Percentiles rank a stretch among this genome's conserved stretches.
Conservation (phyloP, 2,888 invertebrate species). For the Ecliptopera silaceata region DNA sequence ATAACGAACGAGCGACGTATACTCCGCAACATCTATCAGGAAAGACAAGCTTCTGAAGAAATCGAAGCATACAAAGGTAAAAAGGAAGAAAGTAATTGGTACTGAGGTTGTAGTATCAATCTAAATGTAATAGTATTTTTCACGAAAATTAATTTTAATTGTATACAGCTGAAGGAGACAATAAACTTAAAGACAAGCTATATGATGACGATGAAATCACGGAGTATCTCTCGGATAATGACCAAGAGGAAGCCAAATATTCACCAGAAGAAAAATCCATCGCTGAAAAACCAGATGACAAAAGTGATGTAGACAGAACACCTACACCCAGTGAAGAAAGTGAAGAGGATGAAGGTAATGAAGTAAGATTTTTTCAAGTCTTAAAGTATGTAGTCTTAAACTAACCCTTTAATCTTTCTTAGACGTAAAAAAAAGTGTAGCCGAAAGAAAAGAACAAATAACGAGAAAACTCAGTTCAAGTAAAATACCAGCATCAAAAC, state of each 20-base stretch:
- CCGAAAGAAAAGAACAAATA: constrained; percentile 90
- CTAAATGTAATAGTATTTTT: too few species aligned
- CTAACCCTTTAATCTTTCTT: constrained; percentile 7
- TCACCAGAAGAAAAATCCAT: constrained; percentile 89
- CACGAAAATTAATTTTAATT: background rate
- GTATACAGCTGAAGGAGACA: constrained; percentile 73
- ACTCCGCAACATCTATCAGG: constrained; percentile 80
- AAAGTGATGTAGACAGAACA: constrained; percentile 83
- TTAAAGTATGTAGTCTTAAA: background rate
- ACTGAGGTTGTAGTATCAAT: too few species aligned
- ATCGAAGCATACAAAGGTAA: constrained; percentile 79
- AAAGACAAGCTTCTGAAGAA: constrained; percentile 79
- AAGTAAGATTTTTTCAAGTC: background rate
- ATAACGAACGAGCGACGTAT: constrained; percentile 79
- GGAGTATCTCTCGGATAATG: constrained; percentile 69
- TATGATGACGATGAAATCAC: constrained; percentile 66
- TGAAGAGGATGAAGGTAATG: constrained; percentile 77
- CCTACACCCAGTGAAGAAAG: constrained; percentile 80
- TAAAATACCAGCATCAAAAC: constrained; percentile 88
- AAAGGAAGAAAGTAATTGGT: too few species aligned
- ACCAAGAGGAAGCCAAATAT: constrained; percentile 88
- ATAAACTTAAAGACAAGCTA: constrained; percentile 73
- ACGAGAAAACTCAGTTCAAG: constrained; percentile 88
- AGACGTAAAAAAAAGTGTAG: constrained; percentile 86
- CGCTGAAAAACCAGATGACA: constrained; percentile 77